Evolutionary conservation across 2,797 vertebrate species (phyloP), one percentile per base, ranked within the genome.

Genomic region (Coregonus suidteri): DNA sequence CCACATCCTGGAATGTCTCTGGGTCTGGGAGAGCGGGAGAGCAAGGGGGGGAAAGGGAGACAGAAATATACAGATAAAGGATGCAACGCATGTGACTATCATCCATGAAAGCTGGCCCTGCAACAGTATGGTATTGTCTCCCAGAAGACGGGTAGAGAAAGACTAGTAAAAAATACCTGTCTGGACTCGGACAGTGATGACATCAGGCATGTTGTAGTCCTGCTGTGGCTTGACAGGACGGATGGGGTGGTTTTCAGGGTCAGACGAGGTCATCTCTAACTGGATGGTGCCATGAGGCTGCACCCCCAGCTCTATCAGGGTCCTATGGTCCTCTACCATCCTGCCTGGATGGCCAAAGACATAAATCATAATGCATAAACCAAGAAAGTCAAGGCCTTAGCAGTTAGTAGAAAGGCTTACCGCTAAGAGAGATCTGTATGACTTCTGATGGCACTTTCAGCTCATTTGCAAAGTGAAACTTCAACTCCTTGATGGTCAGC

Each of bases 161-260:
- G 4, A 41, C 14, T 34, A 35, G 66, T 16, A 6, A 69, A n/a
- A 35, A 34, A 56, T 20, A 97, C 97, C 95, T 82, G 79, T 95
- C 78, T 94, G 92, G 20, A 98, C 83, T 82, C 79, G 91, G 72
- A 98, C 96, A 2, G 93, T 95, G 91, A 98, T 90, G 76, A 95
- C 90, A 77, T 95, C 93, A 6, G 95, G 92, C 94, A 95, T 95
- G 86, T 52, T 85, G 85, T 93, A 93, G 6, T 86, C 92, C 74
- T 93, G 85, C 1, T 93, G 89, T 34, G 85, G 87, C 6, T 84
- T 88, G 41, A 92, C 13, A 4, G 89, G 91, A 82, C 89, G 92
- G 30, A 95, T 83, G n/a, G 93, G 93, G 90, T 94, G 92, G 31
- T 3, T 6, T 71, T 86, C 82, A 4, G 91, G 90, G 79, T 95